phyloP scores from a whole-genome alignment of 2,797 vertebrate genomes.

The Enteromius treurensis region DNA sequence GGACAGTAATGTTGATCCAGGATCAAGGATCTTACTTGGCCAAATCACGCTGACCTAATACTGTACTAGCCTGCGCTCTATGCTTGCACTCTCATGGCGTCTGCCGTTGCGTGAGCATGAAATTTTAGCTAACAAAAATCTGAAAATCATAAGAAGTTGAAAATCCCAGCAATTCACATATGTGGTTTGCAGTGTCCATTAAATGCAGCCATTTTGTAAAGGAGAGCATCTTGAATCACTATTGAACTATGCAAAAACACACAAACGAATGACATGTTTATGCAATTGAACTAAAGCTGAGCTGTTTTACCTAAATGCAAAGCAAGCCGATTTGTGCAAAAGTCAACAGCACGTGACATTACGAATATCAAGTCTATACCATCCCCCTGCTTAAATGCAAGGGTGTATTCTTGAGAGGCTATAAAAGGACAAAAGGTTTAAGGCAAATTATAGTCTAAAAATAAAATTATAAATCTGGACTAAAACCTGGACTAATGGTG shows the following conservation, averaged over 20 bases:
- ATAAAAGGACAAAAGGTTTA: background rate
- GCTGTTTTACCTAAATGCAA: constrained; percentile 47
- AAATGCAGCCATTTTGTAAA: constrained; percentile 11
- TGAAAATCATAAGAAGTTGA: background rate
- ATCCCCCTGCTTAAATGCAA: background rate
- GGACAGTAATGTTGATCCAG: no score
- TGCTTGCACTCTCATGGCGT: no score
- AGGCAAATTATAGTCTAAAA: background rate
- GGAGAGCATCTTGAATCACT: constrained; percentile 32
- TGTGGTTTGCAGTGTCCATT: background rate
- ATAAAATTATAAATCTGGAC: background rate
- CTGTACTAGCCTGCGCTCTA: no score
- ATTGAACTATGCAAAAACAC: constrained; percentile 46
- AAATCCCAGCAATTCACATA: background rate
- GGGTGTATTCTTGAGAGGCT: background rate
- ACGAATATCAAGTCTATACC: constrained; percentile 2
- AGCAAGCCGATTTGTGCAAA: constrained; percentile 18
- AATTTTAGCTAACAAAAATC: no score
- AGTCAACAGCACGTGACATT: constrained; percentile 21
- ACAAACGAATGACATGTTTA: constrained; percentile 10
- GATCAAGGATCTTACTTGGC: no score
- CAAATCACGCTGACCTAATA: no score
- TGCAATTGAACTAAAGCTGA: constrained; percentile 22
- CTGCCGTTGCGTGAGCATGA: no score
- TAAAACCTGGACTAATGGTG: background rate